Evolutionary conservation across 2,113 vertebrate genomes (phyloP).

Genomic region (mouse (Mus musculus)): DNA sequence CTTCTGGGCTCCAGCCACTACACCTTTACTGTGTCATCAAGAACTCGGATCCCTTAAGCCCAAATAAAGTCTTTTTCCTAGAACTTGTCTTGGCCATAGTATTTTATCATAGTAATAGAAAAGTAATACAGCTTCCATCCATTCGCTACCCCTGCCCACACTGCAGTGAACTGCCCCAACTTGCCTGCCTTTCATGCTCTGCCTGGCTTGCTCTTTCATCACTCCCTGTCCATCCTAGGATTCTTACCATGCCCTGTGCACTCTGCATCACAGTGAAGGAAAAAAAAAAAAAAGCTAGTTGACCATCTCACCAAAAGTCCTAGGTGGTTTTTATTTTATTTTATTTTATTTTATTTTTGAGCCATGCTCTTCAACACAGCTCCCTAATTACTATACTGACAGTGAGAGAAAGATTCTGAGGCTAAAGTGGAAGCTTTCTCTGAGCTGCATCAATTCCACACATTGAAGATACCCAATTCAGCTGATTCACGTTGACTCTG

Average conservation of each 20-base stretch:
- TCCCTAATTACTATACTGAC: not conserved
- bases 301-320: not conserved
- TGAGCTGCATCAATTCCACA: not conserved
- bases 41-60: not conserved
- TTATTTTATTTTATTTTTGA: not conserved
- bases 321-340: not conserved
- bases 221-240: not conserved
- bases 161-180: not conserved
- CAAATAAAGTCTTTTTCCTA: not conserved
- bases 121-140: not conserved
- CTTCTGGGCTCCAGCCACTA: not conserved
- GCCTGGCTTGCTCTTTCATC: not conserved
- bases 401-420: constrained; percentile 18
- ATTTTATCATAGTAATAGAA: not conserved
- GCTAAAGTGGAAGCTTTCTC: not conserved
- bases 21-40: not conserved
- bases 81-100: not conserved
- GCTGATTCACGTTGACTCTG: constrained; percentile 7
- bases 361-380: not conserved
- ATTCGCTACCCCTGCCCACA: not conserved
- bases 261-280: not conserved
- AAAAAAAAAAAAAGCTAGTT: not conserved
- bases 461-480: not conserved
- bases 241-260: not conserved
- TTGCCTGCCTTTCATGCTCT: not conserved